These are phyloP conservation scores for Microdon myrmicae DNA, from an alignment of 2,888 invertebrate species.

Conservation along the genomic window DNA sequence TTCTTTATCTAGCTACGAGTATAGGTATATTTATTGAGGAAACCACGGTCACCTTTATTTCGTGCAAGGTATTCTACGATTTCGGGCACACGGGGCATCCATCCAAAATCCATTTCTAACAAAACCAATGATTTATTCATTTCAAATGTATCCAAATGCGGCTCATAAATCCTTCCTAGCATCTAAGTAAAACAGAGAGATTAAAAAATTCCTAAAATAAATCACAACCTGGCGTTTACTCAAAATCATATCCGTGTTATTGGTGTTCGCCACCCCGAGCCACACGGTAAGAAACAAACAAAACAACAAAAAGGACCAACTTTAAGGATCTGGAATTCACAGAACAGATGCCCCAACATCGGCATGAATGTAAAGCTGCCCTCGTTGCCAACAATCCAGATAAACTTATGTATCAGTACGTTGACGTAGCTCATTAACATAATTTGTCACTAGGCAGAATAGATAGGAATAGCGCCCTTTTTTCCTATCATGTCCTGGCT, in stretches of 20 bases:
- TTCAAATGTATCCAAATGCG: slow-evolving; percentile 36
- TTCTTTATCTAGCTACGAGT: too few relatives aligned
- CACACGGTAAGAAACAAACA: slow-evolving; percentile 1
- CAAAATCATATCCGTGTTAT: slow-evolving; percentile 35
- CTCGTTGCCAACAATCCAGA: slow-evolving; percentile 37
- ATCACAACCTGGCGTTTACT: slow-evolving; percentile 49
- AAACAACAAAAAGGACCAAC: slow-evolving; percentile 16
- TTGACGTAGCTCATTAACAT: slow-evolving; percentile 52
- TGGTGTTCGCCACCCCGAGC: slow-evolving; percentile 14
- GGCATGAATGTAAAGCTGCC: slow-evolving; percentile 48
- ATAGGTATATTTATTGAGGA: too few relatives aligned
- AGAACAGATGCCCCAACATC: slow-evolving; percentile 50
- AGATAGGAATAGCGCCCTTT: too few relatives aligned
- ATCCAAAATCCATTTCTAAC: too few relatives aligned
- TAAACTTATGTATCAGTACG: slow-evolving; percentile 46
- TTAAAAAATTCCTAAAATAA: slow-evolving; percentile 26
- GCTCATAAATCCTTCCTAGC: slow-evolving; percentile 37
- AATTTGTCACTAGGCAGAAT: slow-evolving; percentile 50
- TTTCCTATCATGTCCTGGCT: slow-evolving; percentile 29
- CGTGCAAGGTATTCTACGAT: too few relatives aligned
- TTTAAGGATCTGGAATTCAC: too few relatives aligned
- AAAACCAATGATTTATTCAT: slow-evolving; percentile 42
- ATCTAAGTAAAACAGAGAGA: slow-evolving; percentile 3
- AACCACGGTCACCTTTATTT: too few relatives aligned
- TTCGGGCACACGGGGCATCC: too few relatives aligned